Base-by-base conservation (phyloP, 2,888 invertebrate genomes). In the Phortica magna region DNA sequence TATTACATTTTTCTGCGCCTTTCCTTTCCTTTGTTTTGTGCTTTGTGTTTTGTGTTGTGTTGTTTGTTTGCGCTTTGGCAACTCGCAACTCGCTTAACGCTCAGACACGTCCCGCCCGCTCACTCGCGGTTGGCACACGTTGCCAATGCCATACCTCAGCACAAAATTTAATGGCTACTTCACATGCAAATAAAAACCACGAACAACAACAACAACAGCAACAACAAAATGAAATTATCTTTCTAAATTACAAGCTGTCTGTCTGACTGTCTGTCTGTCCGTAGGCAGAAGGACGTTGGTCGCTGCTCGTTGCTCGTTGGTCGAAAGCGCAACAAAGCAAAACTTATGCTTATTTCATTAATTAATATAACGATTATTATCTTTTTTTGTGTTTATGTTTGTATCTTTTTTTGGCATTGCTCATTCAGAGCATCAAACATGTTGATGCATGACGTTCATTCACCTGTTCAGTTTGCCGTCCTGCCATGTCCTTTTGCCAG, bases 331-430 rank as follows among this genome's bases (percentile, higher is more conserved):
- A 12, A 55, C 55, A 55, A 1, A 57, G 42, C 74, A 77, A 74
- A 78, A 77, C 78, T 79, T 80, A 67, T 78, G 80, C 78, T 77
- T 81, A 78, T 81, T 77, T 78, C 80, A 88, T 83, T 85, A 85
- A 84, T 87, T 84, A 87, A 87, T 87, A 80, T 79, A 80, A 68
- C 76, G 80, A 79, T 84, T 81, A 83, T 82, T 80, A 85, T 84
- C 83, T 81, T 14, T 39, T 9, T 12, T 12, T 57, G 41, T 19
- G 31, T 41, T n/a, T 72, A 39, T 41, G 55, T 19, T 68, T 48
- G 14, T 48, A 12, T 55, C n/a, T 39, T 53, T 59, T 12, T 12
- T 48, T 74, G 74, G 48, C 67, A 67, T 67, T 22, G 41, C 67
- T 53, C 39, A 74, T 39, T 39, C 42, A 67, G 43, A 43, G 42